Conservation (phyloP, 2,888 invertebrate genomes). For the Pyrrhia umbra region DNA sequence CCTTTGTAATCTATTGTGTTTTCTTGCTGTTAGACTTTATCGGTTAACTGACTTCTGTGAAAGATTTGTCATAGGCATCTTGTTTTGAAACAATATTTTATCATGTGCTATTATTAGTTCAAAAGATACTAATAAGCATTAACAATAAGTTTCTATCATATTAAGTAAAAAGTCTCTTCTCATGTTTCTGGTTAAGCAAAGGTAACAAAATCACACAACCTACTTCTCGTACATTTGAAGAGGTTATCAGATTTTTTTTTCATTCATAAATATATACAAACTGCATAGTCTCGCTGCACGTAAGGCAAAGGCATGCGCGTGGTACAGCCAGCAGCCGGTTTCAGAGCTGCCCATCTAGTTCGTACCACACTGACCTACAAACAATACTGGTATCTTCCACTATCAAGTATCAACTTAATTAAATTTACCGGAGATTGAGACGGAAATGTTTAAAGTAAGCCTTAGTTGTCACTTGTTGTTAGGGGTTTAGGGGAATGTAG, state of each 20-base stretch:
- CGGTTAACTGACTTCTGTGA: not conserved
- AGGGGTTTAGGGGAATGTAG: no score
- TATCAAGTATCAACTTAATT: constrained; percentile 24
- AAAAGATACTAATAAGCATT: no score
- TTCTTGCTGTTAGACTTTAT: constrained; percentile 8
- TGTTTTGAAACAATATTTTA: not conserved
- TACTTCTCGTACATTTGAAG: no score
- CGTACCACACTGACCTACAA: constrained; percentile 51
- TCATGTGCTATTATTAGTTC: not conserved
- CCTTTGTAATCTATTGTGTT: not conserved
- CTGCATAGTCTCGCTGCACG: constrained; percentile 5
- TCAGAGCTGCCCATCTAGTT: constrained; percentile 51
- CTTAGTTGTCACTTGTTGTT: not conserved
- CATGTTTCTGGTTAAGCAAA: not conserved
- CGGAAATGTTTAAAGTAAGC: not conserved
- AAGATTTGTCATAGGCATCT: not conserved
- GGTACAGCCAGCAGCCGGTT: constrained; percentile 52
- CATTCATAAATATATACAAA: not conserved
- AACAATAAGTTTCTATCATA: no score
- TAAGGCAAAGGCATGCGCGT: constrained; percentile 14
- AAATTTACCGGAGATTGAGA: constrained; percentile 4
- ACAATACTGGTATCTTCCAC: constrained; percentile 45
- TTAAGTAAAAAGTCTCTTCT: not conserved
- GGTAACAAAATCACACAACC: not conserved
- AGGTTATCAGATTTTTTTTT: no score